Evolutionary conservation across 2,113 vertebrate genomes (phyloP), one percentile per base, ranked within the genome.

Genomic region (Nasalis larvatus): DNA sequence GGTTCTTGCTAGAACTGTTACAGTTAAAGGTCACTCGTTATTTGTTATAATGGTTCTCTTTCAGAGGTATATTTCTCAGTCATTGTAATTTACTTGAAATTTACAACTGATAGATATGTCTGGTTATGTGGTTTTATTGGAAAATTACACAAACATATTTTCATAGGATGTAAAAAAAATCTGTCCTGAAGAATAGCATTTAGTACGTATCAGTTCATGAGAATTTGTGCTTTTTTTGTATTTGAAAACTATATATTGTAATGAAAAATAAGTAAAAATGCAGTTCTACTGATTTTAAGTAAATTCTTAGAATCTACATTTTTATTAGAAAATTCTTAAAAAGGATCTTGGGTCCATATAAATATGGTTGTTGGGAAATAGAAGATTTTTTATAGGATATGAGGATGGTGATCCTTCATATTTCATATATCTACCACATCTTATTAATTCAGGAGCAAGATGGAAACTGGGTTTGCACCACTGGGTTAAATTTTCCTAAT

Each of bases 11-110:
- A 78, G 45, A 74, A 86, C 17, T 6, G 63, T 90, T 92, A 32
- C 60, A 47, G 45, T 86, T 91, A 97, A 97, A 93, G 60, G 60
- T 96, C 89, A 81, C 27, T 74, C 45, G 35, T 54, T 92, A 78
- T 95, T 68, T 83, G 56, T 60, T 63, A 88, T 11, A 60, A 69
- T 71, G 25, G 21, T 4, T 81, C 32, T 30, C 13, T 86, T 85
- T 88, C 14, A 92, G 47, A 94, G 23, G 8, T 85, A 30, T 78
- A 88, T 88, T 88, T 69, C 45, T 89, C 52, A 73, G 30, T 12
- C 45, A 87, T 69, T 94, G 94, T 60, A 95, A 94, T 94, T 87
- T 73, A 52, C 27, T 84, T 94, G 76, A 42, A 77, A 18, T 82
- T 56, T 52, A 40, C 21, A 88, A 30, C 52, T 90, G 25, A 58